A percentile compares a stretch with the other conserved stretches of the same genome.
Evolutionary conservation across 2,888 invertebrate species (phyloP).

Genomic region (Drosophila phalerata): DNA sequence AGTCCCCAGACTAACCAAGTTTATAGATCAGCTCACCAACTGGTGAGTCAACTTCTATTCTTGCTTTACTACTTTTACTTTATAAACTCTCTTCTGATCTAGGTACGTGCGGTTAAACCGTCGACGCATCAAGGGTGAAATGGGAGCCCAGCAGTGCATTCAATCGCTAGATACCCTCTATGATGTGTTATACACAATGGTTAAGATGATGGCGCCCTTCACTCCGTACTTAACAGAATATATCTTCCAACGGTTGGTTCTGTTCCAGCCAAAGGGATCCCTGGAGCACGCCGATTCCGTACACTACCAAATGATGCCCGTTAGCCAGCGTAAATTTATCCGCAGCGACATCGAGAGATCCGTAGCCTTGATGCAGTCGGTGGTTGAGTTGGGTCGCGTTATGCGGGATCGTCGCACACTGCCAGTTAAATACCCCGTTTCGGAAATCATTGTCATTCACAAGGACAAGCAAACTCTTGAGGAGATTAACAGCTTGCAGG

Average conservation of each 20-base stretch:
- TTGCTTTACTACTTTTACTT: neutral
- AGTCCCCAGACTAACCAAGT: conserved; percentile 95
- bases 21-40: conserved; percentile 98
- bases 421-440: conserved; percentile 98
- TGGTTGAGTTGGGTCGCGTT: conserved; percentile 97
- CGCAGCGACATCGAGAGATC: conserved; percentile 95
- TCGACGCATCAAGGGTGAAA: conserved; percentile 96
- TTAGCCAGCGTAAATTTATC: conserved; percentile 90
- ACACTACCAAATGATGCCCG: conserved; percentile 96
- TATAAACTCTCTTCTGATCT: neutral
- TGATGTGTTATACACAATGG: conserved; percentile 94
- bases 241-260: conserved; percentile 95
- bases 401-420: conserved; percentile 96
- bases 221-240: conserved; percentile 98
- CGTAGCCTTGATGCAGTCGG: conserved; percentile 96
- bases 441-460: conserved; percentile 97
- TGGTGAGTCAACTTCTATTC: conserved; percentile 87
- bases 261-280: conserved; percentile 87
- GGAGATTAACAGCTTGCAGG: conserved; percentile 92
- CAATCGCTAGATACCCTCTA: conserved; percentile 95
- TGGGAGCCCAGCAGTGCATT: conserved; percentile 92
- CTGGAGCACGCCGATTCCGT: conserved; percentile 89
- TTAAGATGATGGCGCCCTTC: conserved; percentile 98
- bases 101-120: conserved; percentile 98
- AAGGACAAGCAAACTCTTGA: conserved; percentile 91